Evolutionary conservation across 2,797 vertebrate genomes (phyloP).

Genomic region (Crenichthys baileyi): DNA sequence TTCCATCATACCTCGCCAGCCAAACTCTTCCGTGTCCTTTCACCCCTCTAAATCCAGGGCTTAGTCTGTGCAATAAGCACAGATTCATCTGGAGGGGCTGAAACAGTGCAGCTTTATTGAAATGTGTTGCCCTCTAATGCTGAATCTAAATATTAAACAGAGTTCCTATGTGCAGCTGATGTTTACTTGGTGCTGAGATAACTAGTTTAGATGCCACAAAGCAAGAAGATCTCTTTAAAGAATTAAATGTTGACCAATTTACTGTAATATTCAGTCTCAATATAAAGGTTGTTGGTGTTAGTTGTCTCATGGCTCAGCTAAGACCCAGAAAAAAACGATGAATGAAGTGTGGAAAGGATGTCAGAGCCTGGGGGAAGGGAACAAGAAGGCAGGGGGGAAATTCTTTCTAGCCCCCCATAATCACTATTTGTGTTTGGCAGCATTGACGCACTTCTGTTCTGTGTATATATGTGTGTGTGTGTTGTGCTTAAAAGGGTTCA

Average conservation of each 20-base stretch:
- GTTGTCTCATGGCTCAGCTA: conserved; percentile 31
- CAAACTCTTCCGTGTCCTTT: conserved; percentile 40
- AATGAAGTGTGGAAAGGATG: conserved; percentile 62
- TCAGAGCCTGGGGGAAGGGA: conserved; percentile 63
- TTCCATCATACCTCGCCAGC: conserved; percentile 14
- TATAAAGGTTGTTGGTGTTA: conserved; percentile 6
- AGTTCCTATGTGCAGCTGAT: neutral
- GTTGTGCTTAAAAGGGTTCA: conserved; percentile 55
- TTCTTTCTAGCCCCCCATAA: conserved; percentile 72
- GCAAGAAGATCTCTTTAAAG: no score
- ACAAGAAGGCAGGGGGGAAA: conserved; percentile 50
- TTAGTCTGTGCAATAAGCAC: conserved; percentile 28
- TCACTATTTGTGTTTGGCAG: conserved; percentile 72
- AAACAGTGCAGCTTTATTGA: neutral
- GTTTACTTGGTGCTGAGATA: no score
- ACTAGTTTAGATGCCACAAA: no score
- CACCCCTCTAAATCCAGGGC: conserved; percentile 44
- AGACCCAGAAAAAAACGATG: conserved; percentile 62
- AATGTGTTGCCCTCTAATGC: neutral
- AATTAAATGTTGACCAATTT: no score
- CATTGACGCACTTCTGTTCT: conserved; percentile 66
- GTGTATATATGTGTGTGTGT: conserved; percentile 38
- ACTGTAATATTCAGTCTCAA: neutral
- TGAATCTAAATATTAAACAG: conserved; percentile 1
- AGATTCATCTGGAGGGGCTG: conserved; percentile 24